Evolutionary conservation across 92 coral and sea anemone species (phyloP), one percentile per base, ranked within the genome.

Genomic region (Bergia sp.): DNA sequence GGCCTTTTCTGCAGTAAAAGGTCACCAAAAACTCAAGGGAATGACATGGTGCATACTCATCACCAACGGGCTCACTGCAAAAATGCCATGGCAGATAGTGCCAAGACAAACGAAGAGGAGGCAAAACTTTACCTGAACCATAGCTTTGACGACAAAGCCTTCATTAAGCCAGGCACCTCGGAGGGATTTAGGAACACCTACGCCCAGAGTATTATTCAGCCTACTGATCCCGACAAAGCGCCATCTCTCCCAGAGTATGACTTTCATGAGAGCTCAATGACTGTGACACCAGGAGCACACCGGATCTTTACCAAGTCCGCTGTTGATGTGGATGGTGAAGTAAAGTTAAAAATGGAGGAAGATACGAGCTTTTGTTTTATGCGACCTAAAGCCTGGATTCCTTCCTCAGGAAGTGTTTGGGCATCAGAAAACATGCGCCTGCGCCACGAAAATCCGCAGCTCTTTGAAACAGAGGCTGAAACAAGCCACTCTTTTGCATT

Each of bases 11-110:
- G 81, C 81, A 76, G 81, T 76, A 76, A 38, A 49, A 18, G 47
- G 81, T 76, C 81, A 29, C 81, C 42, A 76, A 37, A 76, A 76
- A 76, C 81, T 76, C 81, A 76, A 76, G 50, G 81, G 47, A 76
- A 37, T 38, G 42, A 76, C 47, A 42, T 39, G 37, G 47, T 76
- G 47, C 81, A 76, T 76, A 76, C 81, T 49, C 81, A 76, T 49
- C 81, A 76, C 81, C 81, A 76, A 76, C 41, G 81, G 47, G 50
- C 50, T 42, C 81, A 76, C 47, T 76, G 44, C 81, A 76, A 76
- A 76, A 76, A 76, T 76, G 42, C 81, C 42, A 77, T 77, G 53
- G 53, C 44, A 57, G 29, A 29, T 29, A 29, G 29, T 29, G 29
- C 29, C 29, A 29, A 29, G 29, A 29, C 29, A 29, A 29, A 29